Conservation (phyloP, 2,797 vertebrate genomes). For the Phylloscopus collybita region DNA sequence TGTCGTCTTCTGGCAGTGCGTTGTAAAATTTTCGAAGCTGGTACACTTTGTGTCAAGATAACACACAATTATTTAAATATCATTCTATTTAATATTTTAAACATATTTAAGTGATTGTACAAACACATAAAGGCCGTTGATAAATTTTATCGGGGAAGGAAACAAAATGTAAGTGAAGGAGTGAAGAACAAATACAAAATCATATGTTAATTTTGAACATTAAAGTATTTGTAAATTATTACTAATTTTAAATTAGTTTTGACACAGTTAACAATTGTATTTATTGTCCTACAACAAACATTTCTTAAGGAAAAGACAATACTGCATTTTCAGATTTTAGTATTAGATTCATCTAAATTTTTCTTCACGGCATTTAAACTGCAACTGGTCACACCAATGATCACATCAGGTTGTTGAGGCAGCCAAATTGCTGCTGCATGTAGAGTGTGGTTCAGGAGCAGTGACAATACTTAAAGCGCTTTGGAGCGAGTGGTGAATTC, state of each 20-base stretch:
- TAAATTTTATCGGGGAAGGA: not conserved
- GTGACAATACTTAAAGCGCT: conserved; percentile 46
- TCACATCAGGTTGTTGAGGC: conserved; percentile 48
- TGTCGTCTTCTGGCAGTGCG: conserved; percentile 54
- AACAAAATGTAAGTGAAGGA: not conserved
- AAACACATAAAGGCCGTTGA: not conserved
- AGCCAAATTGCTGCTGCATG: conserved; percentile 56
- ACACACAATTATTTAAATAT: not conserved
- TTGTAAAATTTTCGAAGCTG: conserved; percentile 47
- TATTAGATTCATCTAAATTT: conserved; percentile 15
- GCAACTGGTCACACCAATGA: conserved; percentile 43
- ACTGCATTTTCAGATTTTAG: not conserved
- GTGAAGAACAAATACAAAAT: not conserved
- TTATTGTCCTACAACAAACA: not conserved
- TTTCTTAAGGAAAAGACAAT: conserved; percentile 21
- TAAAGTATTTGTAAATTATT: not conserved
- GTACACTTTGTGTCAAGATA: conserved; percentile 33
- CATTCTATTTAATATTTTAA: not conserved
- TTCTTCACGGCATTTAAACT: conserved; percentile 29
- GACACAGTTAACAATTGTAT: not conserved
- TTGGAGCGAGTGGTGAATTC: conserved; percentile 17
- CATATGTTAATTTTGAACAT: not conserved
- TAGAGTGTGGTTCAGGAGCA: conserved; percentile 46
- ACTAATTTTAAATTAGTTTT: not conserved
- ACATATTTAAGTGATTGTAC: conserved; percentile 33